Conservation (phyloP, 2,797 vertebrate genomes). For the Eupleurogrammus muticus region DNA sequence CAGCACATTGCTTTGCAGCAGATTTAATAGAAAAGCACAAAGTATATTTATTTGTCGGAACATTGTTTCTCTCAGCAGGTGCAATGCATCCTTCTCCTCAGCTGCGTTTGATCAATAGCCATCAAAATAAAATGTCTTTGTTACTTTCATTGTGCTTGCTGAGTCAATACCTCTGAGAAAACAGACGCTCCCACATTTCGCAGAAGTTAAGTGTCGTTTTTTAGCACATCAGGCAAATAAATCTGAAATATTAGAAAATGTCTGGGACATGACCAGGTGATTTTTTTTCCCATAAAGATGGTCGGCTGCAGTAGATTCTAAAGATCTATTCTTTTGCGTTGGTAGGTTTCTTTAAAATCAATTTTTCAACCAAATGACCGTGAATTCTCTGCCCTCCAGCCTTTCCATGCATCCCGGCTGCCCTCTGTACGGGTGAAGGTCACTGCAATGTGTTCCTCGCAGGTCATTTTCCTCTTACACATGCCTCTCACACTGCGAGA, state of each 20-base stretch:
- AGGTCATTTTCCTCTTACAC: constrained; percentile 66
- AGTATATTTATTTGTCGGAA: constrained; percentile 36
- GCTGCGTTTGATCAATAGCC: constrained; percentile 43
- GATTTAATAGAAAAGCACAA: constrained; percentile 36
- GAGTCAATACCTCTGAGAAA: constrained; percentile 25
- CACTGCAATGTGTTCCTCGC: constrained; percentile 31
- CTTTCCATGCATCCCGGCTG: constrained; percentile 12
- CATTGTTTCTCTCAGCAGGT: constrained; percentile 35
- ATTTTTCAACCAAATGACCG: constrained; percentile 15
- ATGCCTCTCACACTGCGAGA: constrained; percentile 68
- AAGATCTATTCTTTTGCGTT: neutral
- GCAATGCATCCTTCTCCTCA: constrained; percentile 11
- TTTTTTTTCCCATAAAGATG: neutral
- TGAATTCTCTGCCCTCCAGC: neutral
- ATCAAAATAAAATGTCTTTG: constrained; percentile 42
- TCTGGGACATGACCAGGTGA: neutral
- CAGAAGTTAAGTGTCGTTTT: constrained; percentile 1
- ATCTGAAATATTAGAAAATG: constrained; percentile 7
- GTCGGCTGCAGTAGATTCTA: neutral
- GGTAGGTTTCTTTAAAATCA: neutral
- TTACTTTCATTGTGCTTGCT: constrained; percentile 25
- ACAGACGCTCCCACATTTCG: constrained; percentile 6
- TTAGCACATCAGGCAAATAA: constrained; percentile 7
- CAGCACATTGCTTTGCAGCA: constrained; percentile 17
- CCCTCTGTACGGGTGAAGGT: constrained; percentile 36